These are phyloP conservation scores for Carpatolechia fugitivella DNA, from an alignment of 2,888 invertebrate species.

Conservation along the genomic window DNA sequence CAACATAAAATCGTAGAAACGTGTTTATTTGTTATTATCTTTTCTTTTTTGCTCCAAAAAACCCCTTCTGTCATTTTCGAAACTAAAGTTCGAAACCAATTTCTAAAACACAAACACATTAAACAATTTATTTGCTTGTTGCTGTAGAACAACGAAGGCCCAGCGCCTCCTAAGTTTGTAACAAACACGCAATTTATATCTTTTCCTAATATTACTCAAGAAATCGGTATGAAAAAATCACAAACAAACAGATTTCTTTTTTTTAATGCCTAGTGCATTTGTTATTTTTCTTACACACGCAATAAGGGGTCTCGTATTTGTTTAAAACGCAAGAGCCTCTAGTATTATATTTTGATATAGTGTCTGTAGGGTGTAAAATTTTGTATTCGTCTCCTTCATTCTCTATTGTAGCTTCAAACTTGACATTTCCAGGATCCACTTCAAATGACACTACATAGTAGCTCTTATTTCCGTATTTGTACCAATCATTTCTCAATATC, in stretches of 20 bases:
- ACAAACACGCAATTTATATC: too few relatives aligned
- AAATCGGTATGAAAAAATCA: too few relatives aligned
- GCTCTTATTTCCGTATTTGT: slow-evolving; percentile 47
- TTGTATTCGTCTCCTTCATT: slow-evolving; percentile 52
- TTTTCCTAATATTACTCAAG: too few relatives aligned
- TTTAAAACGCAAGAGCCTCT: slow-evolving; percentile 44
- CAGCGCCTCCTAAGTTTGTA: too few relatives aligned
- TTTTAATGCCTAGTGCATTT: slow-evolving; percentile 19
- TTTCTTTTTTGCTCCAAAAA: too few relatives aligned
- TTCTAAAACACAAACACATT: too few relatives aligned
- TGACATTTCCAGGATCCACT: slow-evolving; percentile 80
- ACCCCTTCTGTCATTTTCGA: too few relatives aligned
- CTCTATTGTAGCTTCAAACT: slow-evolving; percentile 83
- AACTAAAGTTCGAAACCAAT: too few relatives aligned
- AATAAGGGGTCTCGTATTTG: slow-evolving; percentile 40
- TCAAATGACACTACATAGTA: slow-evolving; percentile 81
- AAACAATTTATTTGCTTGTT: too few relatives aligned
- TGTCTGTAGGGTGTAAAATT: slow-evolving; percentile 76
- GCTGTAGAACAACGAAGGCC: too few relatives aligned
- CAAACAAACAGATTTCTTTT: not conserved
- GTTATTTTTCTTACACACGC: slow-evolving; percentile 38
- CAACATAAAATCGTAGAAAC: too few relatives aligned
- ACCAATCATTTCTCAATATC: slow-evolving; percentile 64
- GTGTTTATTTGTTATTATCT: too few relatives aligned
- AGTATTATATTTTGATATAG: slow-evolving; percentile 42